A percentile compares a stretch with the other conserved stretches of the same genome.
Conservation (phyloP, 2,113 vertebrate species). For the human (Homo sapiens) region GRCh38 chr9:78100001-78100500, state of each 20-base stretch:
- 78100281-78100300: neutral
- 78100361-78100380: neutral
- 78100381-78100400: neutral
- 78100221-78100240: neutral
- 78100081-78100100: neutral
- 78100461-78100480: neutral
- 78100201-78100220: neutral
- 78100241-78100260: neutral
- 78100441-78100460: neutral
- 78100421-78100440: neutral
- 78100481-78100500: neutral
- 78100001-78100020: too few species aligned
- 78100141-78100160: neutral
- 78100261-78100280: neutral
- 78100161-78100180: neutral
- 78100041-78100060: neutral
- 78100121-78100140: neutral
- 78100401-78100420: neutral
- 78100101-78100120: neutral
- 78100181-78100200: neutral
- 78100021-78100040: rapidly evolving
- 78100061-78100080: neutral
- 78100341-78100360: neutral
- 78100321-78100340: neutral
- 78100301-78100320: too few species aligned